Evolutionary conservation across 2,113 vertebrate genomes (phyloP).

Genomic region (Archilochus colubris): DNA sequence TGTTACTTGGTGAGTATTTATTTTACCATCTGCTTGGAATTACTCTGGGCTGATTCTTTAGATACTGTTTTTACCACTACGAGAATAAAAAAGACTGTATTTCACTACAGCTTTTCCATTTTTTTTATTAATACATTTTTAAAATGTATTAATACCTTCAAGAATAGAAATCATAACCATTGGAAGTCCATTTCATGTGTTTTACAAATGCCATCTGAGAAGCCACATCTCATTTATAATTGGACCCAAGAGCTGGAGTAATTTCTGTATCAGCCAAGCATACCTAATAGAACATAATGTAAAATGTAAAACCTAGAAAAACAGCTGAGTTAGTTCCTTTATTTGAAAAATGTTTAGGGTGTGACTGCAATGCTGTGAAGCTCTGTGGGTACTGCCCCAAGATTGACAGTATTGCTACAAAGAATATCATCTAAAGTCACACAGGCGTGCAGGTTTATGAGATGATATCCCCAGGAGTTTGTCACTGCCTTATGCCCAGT

Average conservation of each 20-base stretch:
- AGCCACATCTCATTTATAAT: not conserved
- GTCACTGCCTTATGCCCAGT: not conserved
- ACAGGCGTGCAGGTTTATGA: not conserved
- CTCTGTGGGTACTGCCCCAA: not conserved
- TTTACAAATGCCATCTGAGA: not conserved
- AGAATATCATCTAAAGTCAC: not conserved
- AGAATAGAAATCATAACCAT: conserved; percentile 29
- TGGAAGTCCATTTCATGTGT: not conserved
- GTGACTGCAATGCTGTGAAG: not conserved
- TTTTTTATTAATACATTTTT: not conserved
- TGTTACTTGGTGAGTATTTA: not conserved
- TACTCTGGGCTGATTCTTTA: not conserved
- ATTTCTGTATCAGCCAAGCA: not conserved
- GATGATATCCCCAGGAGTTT: not conserved
- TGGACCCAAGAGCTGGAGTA: not conserved
- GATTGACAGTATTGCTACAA: not conserved
- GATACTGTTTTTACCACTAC: not conserved
- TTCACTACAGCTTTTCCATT: not conserved
- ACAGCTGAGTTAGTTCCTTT: not conserved
- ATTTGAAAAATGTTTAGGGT: not conserved
- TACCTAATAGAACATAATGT: not conserved
- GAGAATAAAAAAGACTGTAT: not conserved
- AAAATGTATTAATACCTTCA: not conserved
- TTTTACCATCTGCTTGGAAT: not conserved
- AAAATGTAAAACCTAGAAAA: not conserved